Evolutionary conservation across 2,113 vertebrate species (phyloP), one percentile per base, ranked within the genome.

Genomic region (Trogon surrucura): DNA sequence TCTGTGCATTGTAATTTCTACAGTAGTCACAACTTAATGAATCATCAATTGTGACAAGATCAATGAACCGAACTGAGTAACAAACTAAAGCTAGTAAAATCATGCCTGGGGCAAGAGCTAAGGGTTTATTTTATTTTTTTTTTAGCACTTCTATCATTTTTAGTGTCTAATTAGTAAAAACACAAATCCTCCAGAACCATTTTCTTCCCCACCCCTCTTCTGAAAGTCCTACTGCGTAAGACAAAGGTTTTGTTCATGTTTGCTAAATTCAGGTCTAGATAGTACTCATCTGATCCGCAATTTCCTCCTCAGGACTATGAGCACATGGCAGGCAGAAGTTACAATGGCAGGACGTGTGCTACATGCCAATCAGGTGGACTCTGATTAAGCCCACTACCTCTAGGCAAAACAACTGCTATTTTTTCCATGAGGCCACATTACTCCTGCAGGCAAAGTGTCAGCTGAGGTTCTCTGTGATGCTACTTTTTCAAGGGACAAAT

Each of bases 21-120:
- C 96, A 95, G 92, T 92, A 97, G 95, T 97, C 97, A 97, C 94
- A 97, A 97, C 94, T 97, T 97, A 97, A 97, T 97, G 97, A 97
- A 97, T 97, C 95, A 97, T 96, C 95, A 96, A 5, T 95, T 97
- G 96, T 96, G 97, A 97, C 95, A 97, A 95, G 96, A 97, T 97
- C 97, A 97, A 97, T 97, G 97, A 97, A 97, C 96, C 85, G 27
- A 96, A 96, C 58, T 54, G 88, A 94, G 92, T 83, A 96, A 95
- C 96, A 96, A 97, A 97, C 96, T 95, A 89, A 94, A 96, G 91
- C 92, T 84, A 94, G 96, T 96, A 96, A 97, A 97, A 97, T 96
- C 93, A 92, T 80, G 96, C 97, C 95, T 14, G 6, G 58, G 92
- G 97, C 96, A 97, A 96, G 82, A 96, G 71, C 69, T 83, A 80